phyloP scores from a whole-genome alignment of 2,113 vertebrate genomes.

The Tragelaphus buxtoni region DNA sequence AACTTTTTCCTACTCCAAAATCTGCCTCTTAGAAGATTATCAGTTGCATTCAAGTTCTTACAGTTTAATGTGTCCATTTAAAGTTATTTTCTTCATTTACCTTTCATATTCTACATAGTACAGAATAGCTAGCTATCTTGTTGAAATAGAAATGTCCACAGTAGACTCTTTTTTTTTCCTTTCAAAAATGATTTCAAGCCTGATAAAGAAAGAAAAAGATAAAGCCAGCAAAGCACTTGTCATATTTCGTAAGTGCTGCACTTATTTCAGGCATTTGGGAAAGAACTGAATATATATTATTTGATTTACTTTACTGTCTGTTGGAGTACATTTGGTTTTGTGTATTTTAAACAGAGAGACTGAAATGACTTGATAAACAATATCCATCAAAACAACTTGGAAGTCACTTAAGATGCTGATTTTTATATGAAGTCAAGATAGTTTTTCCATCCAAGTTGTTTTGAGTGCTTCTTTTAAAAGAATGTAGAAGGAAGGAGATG shows the following conservation, averaged over 20 bases:
- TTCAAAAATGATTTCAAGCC: constrained; percentile 41
- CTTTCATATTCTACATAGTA: constrained; percentile 11
- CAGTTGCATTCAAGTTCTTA: constrained; percentile 31
- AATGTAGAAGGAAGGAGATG: neutral
- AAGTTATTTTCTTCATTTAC: constrained; percentile 57
- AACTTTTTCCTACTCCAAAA: neutral
- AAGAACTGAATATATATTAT: neutral
- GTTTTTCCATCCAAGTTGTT: constrained; percentile 34
- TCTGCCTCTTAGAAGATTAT: constrained; percentile 4
- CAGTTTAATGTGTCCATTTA: constrained; percentile 31
- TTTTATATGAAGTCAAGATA: constrained; percentile 35
- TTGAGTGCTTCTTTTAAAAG: neutral
- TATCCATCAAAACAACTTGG: constrained; percentile 55
- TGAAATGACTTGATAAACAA: constrained; percentile 38
- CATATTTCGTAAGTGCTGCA: neutral
- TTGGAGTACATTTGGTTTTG: constrained; percentile 43
- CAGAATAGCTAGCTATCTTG: constrained; percentile 22
- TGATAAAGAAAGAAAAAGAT: constrained; percentile 39
- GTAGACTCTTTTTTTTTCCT: neutral
- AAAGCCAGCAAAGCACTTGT: constrained; percentile 16
- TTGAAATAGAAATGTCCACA: constrained; percentile 48
- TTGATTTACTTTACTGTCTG: constrained; percentile 53
- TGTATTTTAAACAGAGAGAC: constrained; percentile 43
- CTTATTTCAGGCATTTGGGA: constrained; percentile 6
- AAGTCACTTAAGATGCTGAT: constrained; percentile 50